Conservation (phyloP, 2,113 vertebrate species). For the Chaetodon trifascialis region DNA sequence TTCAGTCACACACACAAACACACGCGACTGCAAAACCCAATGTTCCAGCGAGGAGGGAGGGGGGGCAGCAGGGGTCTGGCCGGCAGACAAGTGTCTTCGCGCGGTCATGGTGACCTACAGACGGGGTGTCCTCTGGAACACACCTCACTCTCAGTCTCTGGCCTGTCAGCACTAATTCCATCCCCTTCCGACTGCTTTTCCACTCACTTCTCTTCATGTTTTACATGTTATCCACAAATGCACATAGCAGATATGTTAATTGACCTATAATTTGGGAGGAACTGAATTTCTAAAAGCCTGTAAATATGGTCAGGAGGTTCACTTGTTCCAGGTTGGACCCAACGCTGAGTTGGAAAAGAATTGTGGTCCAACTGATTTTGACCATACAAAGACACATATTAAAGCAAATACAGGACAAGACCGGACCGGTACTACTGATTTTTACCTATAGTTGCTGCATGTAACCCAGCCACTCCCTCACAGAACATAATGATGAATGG, state of each 20-base stretch:
- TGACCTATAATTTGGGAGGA: neutral
- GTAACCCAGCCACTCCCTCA: too few species aligned
- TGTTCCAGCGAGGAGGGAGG: constrained; percentile 28
- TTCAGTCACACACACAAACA: constrained; percentile 22
- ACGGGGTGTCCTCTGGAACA: constrained; percentile 66
- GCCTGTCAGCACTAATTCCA: constrained; percentile 1
- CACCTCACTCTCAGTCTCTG: constrained; percentile 30
- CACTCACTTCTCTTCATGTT: neutral
- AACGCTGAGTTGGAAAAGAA: too few species aligned
- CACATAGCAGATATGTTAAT: neutral
- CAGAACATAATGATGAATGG: too few species aligned
- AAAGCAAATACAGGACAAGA: too few species aligned
- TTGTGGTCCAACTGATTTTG: neutral
- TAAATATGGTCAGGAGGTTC: neutral
- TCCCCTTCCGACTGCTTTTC: neutral
- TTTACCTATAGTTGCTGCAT: too few species aligned
- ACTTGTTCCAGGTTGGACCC: neutral
- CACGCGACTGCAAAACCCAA: neutral
- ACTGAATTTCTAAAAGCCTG: neutral
- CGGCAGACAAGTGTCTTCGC: constrained; percentile 52
- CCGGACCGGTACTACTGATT: too few species aligned
- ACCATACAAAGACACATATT: neutral
- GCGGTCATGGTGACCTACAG: constrained; percentile 71
- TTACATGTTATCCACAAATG: constrained; percentile 2
- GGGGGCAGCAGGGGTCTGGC: constrained; percentile 50